These are phyloP conservation scores for Paedocypris sp. DNA, from an alignment of 2,113 vertebrate genomes.

Conservation along the genomic window DNA sequence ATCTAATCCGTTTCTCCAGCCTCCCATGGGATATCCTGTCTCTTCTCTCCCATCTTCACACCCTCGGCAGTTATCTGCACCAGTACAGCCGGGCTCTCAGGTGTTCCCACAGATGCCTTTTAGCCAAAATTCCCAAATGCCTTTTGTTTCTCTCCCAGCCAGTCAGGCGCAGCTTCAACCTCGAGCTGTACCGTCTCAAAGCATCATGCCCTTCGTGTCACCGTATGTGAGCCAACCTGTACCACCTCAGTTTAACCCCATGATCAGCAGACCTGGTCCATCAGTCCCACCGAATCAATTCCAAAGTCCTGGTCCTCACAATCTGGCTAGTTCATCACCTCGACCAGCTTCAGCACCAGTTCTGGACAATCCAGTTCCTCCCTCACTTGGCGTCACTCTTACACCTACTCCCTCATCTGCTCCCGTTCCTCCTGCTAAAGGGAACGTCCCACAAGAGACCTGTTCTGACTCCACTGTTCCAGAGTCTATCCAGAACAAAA, in stretches of 20 bases:
- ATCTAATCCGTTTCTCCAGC: slow-evolving; percentile 35
- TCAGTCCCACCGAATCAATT: not conserved
- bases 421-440: not conserved
- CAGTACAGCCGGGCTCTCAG: slow-evolving; percentile 8
- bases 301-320: slow-evolving; percentile 4
- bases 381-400: slow-evolving; percentile 12
- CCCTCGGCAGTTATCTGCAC: not conserved
- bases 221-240: not conserved
- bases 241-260: slow-evolving; percentile 8
- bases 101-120: slow-evolving; percentile 7
- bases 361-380: slow-evolving; percentile 31
- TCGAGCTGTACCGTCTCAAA: not conserved
- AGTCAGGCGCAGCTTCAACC: not conserved
- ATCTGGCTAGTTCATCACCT: not conserved
- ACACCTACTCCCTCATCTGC: slow-evolving; percentile 16
- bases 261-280: slow-evolving; percentile 9
- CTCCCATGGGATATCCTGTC: slow-evolving; percentile 58
- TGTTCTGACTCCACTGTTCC: not conserved
- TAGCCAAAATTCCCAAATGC: slow-evolving; percentile 7
- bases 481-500: slow-evolving; percentile 5
- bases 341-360: not conserved
- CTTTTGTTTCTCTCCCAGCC: not conserved
- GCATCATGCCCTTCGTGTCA: not conserved
- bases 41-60: slow-evolving; percentile 35
- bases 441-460: not conserved